Conservation (phyloP, 2,113 vertebrate species). For the Tamias sibiricus region DNA sequence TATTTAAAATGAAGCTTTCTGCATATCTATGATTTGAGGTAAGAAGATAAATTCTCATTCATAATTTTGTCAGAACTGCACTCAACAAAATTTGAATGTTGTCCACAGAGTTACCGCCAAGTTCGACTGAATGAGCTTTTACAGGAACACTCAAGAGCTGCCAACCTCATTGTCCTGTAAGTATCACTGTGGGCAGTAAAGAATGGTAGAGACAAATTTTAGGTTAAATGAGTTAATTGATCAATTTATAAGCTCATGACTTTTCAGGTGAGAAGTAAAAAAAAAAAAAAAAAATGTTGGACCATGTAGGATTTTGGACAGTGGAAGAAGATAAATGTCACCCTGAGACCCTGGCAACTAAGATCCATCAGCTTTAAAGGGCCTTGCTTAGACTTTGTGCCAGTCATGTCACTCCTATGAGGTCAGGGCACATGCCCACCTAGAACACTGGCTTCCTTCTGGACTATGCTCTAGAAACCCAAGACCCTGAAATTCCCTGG, state of each 20-base stretch:
- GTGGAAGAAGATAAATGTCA: neutral
- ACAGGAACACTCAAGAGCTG: slow-evolving; percentile 93
- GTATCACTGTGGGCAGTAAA: slow-evolving; percentile 79
- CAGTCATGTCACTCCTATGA: accelerated
- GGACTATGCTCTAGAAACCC: neutral
- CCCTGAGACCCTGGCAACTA: neutral
- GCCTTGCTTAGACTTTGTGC: neutral
- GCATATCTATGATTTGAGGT: neutral
- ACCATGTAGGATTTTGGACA: neutral
- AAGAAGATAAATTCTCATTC: slow-evolving; percentile 20
- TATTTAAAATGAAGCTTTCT: neutral
- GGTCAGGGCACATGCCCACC: neutral
- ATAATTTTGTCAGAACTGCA: neutral
- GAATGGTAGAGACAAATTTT: neutral
- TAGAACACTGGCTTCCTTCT: neutral
- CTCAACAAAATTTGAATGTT: slow-evolving; percentile 45
- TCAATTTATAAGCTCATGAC: neutral
- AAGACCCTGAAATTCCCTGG: neutral
- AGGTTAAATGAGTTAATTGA: neutral
- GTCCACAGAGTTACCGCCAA: slow-evolving; percentile 93
- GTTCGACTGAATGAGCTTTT: slow-evolving; percentile 96
- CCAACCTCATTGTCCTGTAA: slow-evolving; percentile 97
- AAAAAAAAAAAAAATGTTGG: neutral
- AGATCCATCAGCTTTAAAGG: neutral
- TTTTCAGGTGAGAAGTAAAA: neutral